Conservation (phyloP, 2,888 invertebrate genomes). For the Agrotis exclamationis region DNA sequence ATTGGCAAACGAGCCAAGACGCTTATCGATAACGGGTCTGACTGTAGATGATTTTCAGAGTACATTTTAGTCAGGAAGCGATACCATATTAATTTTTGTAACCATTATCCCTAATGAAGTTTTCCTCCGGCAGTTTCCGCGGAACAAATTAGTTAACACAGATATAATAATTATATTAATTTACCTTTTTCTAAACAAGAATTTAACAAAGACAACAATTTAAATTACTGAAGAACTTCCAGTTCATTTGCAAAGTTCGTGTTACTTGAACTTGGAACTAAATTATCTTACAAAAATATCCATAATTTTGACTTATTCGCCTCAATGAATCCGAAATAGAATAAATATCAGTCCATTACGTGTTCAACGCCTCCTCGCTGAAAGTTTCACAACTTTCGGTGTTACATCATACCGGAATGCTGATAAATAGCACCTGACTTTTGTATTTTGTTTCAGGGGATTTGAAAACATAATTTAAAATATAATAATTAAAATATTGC, state of each 20-base stretch:
- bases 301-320: conserved; percentile 35
- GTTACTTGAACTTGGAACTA: conserved; percentile 22
- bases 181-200: conserved; percentile 24
- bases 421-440: conserved; percentile 27
- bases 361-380: conserved; percentile 28
- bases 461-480: conserved; percentile 2
- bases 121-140: conserved; percentile 6
- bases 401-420: conserved; percentile 43
- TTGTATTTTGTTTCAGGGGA: conserved; percentile 30
- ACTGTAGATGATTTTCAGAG: conserved; percentile 7
- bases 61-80: too few relatives aligned
- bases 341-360: conserved; percentile 48
- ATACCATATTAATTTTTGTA: conserved; percentile 1
- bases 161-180: conserved; percentile 41
- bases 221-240: conserved; percentile 29
- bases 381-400: conserved; percentile 46
- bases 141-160: conserved; percentile 34
- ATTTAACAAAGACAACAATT: conserved; percentile 26
- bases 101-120: conserved; percentile 25
- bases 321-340: conserved; percentile 41
- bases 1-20: too few relatives aligned
- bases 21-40: too few relatives aligned
- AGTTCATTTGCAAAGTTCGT: conserved; percentile 38
- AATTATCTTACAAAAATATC: conserved; percentile 48
- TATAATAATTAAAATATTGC: too few relatives aligned